Conservation (phyloP, 1,140 invertebrate genomes). For the Drosophila paulistorum region DNA sequence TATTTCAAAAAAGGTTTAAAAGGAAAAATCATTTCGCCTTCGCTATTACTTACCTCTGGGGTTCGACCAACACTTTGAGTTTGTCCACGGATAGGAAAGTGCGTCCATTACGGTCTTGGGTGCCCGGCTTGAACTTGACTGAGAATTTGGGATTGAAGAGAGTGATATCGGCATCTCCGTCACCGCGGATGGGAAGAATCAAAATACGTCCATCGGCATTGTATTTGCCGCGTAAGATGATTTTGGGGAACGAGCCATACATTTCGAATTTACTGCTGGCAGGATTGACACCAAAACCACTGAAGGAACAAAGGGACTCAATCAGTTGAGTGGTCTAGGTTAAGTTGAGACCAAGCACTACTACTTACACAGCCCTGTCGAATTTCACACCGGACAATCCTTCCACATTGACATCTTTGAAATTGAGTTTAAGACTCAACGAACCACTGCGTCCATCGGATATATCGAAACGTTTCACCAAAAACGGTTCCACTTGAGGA, state of each 20-base stretch:
- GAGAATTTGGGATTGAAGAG: constrained; percentile 75
- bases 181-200: constrained; percentile 77
- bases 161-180: constrained; percentile 79
- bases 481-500: constrained; percentile 73
- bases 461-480: constrained; percentile 72
- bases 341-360: too few species aligned
- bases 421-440: constrained; percentile 72
- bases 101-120: constrained; percentile 60
- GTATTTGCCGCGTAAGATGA: constrained; percentile 73
- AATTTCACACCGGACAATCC: constrained; percentile 79
- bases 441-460: constrained; percentile 73
- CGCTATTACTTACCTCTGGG: constrained; percentile 61
- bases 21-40: not conserved
- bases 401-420: constrained; percentile 73
- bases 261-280: constrained; percentile 78
- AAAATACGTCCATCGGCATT: constrained; percentile 76
- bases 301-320: constrained; percentile 23
- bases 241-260: constrained; percentile 73
- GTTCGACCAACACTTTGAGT: constrained; percentile 76
- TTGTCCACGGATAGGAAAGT: constrained; percentile 73
- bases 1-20: not conserved
- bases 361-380: constrained; percentile 76
- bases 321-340: too few species aligned
- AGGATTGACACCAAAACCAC: constrained; percentile 73
- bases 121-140: constrained; percentile 75